Conservation (phyloP, 1,140 invertebrate species). For the Aphelinus certus region DNA sequence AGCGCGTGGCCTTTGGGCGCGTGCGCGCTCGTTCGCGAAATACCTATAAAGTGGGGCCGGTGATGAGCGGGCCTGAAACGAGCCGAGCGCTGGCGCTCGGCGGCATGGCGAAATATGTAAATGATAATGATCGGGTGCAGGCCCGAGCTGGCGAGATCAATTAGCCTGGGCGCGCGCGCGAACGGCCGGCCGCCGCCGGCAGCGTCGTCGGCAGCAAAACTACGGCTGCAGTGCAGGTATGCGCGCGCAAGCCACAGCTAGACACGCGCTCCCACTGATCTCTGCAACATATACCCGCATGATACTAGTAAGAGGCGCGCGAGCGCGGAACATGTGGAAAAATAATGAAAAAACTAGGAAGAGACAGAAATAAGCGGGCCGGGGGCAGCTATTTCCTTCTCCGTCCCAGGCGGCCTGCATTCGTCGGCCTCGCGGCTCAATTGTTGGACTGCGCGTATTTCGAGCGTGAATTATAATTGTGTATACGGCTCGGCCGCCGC, state of each 20-base stretch:
- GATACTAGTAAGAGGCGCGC: too few species aligned
- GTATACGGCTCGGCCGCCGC: too few species aligned
- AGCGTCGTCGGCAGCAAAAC: too few species aligned
- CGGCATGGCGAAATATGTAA: conserved; percentile 57
- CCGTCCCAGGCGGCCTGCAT: neutral
- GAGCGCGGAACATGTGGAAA: too few species aligned
- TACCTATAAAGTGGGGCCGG: too few species aligned
- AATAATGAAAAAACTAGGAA: too few species aligned
- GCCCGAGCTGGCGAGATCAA: conserved; percentile 63
- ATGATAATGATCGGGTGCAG: conserved; percentile 63
- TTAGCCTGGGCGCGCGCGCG: conserved; percentile 55
- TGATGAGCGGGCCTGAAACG: neutral
- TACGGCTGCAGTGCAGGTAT: conserved; percentile 28
- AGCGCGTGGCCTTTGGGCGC: too few species aligned
- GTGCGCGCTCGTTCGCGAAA: too few species aligned
- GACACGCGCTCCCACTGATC: too few species aligned
- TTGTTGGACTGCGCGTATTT: conserved; percentile 15
- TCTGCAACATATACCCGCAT: too few species aligned
- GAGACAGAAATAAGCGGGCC: neutral
- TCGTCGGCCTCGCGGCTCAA: conserved; percentile 6
- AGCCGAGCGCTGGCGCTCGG: conserved; percentile 22
- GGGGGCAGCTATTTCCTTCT: too few species aligned
- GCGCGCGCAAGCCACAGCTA: conserved; percentile 32
- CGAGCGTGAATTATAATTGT: conserved; percentile 16
- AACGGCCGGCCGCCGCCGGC: too few species aligned